Evolutionary conservation across 2,113 vertebrate genomes (phyloP).

Genomic region (Zosterops lateralis): DNA sequence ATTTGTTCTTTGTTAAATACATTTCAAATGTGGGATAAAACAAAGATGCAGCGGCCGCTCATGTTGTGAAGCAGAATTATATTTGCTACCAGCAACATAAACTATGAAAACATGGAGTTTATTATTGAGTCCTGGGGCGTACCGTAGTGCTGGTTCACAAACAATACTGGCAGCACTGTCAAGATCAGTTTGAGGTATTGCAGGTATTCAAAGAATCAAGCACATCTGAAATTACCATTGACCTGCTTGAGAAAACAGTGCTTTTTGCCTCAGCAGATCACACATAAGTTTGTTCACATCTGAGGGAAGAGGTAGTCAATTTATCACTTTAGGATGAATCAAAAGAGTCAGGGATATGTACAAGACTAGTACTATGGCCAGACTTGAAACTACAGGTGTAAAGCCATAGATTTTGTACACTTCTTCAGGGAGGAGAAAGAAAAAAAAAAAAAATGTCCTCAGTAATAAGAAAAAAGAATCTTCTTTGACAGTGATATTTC

Average conservation of each 20-base stretch:
- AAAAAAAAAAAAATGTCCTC: not conserved
- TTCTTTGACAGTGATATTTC: not conserved
- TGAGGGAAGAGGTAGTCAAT: not conserved
- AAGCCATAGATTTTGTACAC: not conserved
- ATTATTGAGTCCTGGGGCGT: not conserved
- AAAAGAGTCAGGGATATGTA: not conserved
- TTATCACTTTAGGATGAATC: not conserved
- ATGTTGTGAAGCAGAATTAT: not conserved
- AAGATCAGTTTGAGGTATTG: constrained; percentile 34
- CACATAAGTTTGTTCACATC: not conserved
- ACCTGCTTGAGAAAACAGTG: not conserved
- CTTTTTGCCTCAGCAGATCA: not conserved
- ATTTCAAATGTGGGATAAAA: not conserved
- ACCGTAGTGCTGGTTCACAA: not conserved
- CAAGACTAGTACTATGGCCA: not conserved
- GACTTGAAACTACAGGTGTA: not conserved
- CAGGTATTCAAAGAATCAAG: not conserved
- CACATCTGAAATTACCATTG: not conserved
- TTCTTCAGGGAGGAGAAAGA: not conserved
- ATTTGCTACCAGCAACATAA: not conserved
- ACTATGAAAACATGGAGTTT: not conserved
- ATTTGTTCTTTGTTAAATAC: not conserved
- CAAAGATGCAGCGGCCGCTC: not conserved
- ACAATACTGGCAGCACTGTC: constrained; percentile 15
- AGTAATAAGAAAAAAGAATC: not conserved